Percentiles rank a stretch among this genome's conserved stretches.
Evolutionary conservation across 2,888 invertebrate genomes (phyloP).

Genomic region (Atherix ibis): DNA sequence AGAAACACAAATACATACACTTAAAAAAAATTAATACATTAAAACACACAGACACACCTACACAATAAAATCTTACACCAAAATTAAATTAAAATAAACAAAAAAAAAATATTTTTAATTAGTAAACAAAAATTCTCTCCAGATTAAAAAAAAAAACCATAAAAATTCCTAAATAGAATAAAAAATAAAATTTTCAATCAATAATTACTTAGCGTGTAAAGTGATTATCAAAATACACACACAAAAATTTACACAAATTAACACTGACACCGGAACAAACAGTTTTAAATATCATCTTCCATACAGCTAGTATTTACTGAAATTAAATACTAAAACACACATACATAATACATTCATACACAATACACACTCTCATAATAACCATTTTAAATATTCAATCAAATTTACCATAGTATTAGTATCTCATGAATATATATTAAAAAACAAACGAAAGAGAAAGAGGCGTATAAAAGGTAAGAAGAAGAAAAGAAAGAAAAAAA

Average conservation of each 20-base stretch:
- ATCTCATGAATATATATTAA: no score
- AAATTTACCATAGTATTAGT: no score
- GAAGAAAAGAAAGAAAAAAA: no score
- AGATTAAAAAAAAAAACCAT: conserved; percentile 2
- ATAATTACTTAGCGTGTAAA: conserved; percentile 7
- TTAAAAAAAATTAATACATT: neutral
- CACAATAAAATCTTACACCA: neutral
- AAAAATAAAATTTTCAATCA: conserved; percentile 1
- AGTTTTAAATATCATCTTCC: conserved; percentile 33
- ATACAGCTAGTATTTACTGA: conserved; percentile 29
- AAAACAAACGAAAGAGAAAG: no score
- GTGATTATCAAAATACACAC: conserved; percentile 24
- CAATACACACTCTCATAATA: no score
- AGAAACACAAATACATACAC: no score
- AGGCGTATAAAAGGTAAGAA: no score
- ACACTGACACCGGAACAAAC: conserved; percentile 36
- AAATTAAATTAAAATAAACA: neutral
- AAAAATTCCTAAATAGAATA: neutral
- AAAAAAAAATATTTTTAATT: neutral
- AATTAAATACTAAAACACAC: conserved; percentile 7
- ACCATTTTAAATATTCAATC: no score
- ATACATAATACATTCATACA: conserved; percentile 6
- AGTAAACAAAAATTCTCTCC: conserved; percentile 2
- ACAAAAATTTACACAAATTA: conserved; percentile 20
- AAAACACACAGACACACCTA: neutral